These are phyloP conservation scores for Papilio gigon DNA, from an alignment of 2,888 invertebrate genomes.

Conservation along the genomic window DNA sequence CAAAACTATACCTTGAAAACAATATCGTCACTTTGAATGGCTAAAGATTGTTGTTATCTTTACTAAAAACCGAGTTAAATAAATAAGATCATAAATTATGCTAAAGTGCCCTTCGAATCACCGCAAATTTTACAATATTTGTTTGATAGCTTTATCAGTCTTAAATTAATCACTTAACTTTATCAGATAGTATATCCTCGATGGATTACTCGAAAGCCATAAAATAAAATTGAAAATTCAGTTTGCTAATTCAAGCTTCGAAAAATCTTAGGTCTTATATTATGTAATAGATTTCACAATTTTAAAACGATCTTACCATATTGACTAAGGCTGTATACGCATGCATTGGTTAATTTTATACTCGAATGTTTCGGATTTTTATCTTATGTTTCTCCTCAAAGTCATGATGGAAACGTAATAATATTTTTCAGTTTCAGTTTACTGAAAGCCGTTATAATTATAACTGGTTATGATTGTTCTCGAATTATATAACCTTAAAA, in stretches of 20 bases:
- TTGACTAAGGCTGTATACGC: too few relatives aligned
- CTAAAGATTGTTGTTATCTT: neutral
- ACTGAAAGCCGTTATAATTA: neutral
- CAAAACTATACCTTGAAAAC: too few relatives aligned
- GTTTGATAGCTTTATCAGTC: constrained; percentile 17
- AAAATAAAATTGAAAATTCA: constrained; percentile 28
- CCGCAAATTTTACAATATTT: constrained; percentile 24
- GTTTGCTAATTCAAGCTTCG: neutral
- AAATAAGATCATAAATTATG: constrained; percentile 29
- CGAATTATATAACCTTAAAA: neutral
- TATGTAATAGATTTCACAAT: too few relatives aligned
- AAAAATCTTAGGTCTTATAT: neutral
- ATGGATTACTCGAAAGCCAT: constrained; percentile 29
- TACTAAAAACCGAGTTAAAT: neutral
- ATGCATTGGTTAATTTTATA: too few relatives aligned
- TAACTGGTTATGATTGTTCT: neutral
- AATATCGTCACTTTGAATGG: too few relatives aligned
- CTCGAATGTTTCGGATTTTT: too few relatives aligned
- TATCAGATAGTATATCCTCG: constrained; percentile 16
- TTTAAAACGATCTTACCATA: too few relatives aligned
- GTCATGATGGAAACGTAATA: neutral
- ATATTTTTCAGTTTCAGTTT: neutral
- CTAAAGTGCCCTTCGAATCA: constrained; percentile 4
- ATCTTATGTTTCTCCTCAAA: neutral
- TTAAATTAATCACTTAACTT: constrained; percentile 19